Conservation (phyloP, 2,113 vertebrate species). For the Chrysochloris asiatica region DNA sequence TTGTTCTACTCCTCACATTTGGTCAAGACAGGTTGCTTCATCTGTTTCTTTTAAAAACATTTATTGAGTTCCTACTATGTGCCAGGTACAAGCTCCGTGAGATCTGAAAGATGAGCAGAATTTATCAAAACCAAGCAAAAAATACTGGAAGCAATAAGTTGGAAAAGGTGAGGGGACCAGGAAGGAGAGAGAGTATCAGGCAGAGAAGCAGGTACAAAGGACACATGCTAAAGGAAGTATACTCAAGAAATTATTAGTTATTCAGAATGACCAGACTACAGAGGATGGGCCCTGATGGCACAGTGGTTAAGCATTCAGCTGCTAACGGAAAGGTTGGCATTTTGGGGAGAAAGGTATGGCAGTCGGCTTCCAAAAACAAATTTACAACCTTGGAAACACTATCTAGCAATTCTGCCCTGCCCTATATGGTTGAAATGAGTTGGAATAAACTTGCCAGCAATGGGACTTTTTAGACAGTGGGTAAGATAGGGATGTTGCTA, state of each 20-base stretch:
- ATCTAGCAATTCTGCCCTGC: background rate
- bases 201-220: constrained; percentile 16
- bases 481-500: background rate
- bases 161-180: background rate
- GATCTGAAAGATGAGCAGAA: background rate
- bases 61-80: background rate
- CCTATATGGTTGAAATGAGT: background rate
- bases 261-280: background rate
- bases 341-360: background rate
- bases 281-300: background rate
- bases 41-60: background rate
- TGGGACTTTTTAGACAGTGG: background rate
- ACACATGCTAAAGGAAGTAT: background rate
- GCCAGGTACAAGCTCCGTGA: background rate
- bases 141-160: background rate
- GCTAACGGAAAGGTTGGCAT: background rate
- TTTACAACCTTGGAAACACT: background rate
- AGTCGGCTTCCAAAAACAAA: background rate
- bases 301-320: background rate
- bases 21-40: background rate
- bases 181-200: background rate
- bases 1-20: background rate
- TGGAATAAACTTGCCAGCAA: background rate
- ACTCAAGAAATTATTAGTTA: background rate
- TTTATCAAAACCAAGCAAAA: background rate